Evolutionary conservation across 2,888 invertebrate genomes (phyloP), one percentile per base, ranked within the genome.

Genomic region (Epinotia demarniana): DNA sequence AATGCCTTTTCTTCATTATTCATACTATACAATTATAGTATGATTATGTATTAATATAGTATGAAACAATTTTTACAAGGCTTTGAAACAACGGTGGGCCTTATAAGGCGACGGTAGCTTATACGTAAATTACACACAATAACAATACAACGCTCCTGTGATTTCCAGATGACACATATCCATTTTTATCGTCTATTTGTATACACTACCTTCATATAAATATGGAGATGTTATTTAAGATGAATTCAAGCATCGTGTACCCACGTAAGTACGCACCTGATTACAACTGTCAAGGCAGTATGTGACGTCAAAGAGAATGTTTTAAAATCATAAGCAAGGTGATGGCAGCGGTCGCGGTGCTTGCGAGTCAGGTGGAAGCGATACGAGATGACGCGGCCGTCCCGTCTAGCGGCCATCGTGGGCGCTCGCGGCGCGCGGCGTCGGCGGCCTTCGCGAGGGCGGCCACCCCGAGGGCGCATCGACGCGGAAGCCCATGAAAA

Each of bases 361-460:
- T 23, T 46, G 23, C 64, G 13, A 64, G 46, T 13, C 49, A 64
- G 64, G 64, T 49, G 64, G 46, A 64, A 23, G 63, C 19, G 16
- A 49, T 23, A 16, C 49, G 62, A 63, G 43, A 5, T 43, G 62
- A 63, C 62, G 18, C 18, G 62, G 18, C 39, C 4, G 18, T 12
- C 12, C 43, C 43, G 3, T 13, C 46, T 9, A 55, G 55, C n/a
- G 8, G n/a, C 16, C 46, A 12, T 46, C 64, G 23, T 46, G 43
- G 23, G 64, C 49, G 46, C 3, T 16, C 12, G 23, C 16, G 16
- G 13, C 6, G 55, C 64, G 23, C 12, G 46, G 64, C 64, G 19
- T 23, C n/a, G n/a, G n/a, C n/a, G n/a, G n/a, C n/a, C n/a, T n/a
- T n/a, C 6, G 16, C 63, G 46, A 16, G 62, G 18, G 23, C 43